Percentiles rank a stretch among this genome's conserved stretches.
Conservation (phyloP, 1,140 invertebrate species). For the Lepidurus apus region DNA sequence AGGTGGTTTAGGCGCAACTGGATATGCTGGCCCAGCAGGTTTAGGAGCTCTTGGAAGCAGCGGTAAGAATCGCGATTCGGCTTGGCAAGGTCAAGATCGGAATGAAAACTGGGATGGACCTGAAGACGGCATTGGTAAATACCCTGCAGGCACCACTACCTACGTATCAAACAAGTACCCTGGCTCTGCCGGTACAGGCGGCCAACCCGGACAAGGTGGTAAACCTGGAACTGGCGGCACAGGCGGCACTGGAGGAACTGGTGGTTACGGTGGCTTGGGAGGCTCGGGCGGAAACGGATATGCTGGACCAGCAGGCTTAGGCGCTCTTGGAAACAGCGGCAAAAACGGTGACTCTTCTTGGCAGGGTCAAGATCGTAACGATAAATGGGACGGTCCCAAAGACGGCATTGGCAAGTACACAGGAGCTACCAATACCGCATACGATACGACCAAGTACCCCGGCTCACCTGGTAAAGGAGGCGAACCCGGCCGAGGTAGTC, state of each 20-base stretch:
- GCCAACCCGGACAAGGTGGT: slow-evolving; percentile 7
- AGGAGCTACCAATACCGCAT: not conserved
- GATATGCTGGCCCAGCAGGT: slow-evolving; percentile 16
- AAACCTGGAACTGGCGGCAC: slow-evolving; percentile 22
- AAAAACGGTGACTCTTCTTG: not conserved
- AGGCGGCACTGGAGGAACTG: slow-evolving; percentile 35
- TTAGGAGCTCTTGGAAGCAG: slow-evolving; percentile 5
- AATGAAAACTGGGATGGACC: slow-evolving; percentile 22
- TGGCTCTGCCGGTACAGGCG: not conserved
- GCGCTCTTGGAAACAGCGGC: slow-evolving; percentile 31
- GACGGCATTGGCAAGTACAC: not conserved
- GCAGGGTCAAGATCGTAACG: slow-evolving; percentile 33
- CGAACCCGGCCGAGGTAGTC: not conserved
- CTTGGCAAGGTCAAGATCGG: not conserved
- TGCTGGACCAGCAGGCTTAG: slow-evolving; percentile 26
- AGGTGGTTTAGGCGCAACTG: slow-evolving; percentile 24
- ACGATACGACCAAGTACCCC: not conserved
- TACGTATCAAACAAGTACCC: not conserved
- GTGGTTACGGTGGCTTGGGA: slow-evolving; percentile 30
- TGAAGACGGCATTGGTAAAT: not conserved
- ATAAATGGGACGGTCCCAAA: slow-evolving; percentile 33
- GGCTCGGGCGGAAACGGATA: slow-evolving; percentile 27
- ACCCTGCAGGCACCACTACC: not conserved
- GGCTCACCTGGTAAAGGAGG: not conserved
- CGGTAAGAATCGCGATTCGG: not conserved